A percentile compares a stretch with the other conserved stretches of the same genome.
Evolutionary conservation across 2,797 vertebrate species (phyloP).

Genomic region (Hydrocynus forskahlii): DNA sequence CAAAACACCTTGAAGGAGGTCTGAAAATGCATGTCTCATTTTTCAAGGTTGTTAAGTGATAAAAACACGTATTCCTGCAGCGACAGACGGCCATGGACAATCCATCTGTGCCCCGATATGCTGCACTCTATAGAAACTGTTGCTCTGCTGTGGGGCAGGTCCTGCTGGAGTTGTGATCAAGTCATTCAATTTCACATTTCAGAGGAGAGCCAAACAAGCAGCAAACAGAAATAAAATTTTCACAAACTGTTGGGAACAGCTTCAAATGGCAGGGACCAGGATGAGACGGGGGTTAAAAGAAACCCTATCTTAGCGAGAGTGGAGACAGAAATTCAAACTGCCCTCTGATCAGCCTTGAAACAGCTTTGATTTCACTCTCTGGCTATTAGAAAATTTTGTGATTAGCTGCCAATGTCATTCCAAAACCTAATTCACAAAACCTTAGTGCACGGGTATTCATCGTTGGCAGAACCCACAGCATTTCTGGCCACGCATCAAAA

Average conservation of each 20-base stretch:
- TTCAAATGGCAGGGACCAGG: constrained; percentile 37
- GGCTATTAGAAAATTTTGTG: constrained; percentile 22
- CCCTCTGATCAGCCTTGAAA: constrained; percentile 50
- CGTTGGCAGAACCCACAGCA: constrained; percentile 3
- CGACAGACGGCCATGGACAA: constrained; percentile 67
- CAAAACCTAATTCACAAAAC: constrained; percentile 37
- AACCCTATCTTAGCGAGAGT: constrained; percentile 14
- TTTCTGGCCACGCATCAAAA: constrained; percentile 34
- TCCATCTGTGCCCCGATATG: constrained; percentile 59
- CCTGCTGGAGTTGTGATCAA: constrained; percentile 26
- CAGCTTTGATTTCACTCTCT: constrained; percentile 37
- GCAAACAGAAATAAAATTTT: constrained; percentile 28
- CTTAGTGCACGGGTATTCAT: constrained; percentile 12
- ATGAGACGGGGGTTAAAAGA: constrained; percentile 44
- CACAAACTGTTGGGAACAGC: constrained; percentile 25
- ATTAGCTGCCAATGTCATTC: constrained; percentile 17
- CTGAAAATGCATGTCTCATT: constrained; percentile 67
- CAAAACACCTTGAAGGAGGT: constrained; percentile 74
- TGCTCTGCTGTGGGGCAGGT: constrained; percentile 51
- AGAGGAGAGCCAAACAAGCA: constrained; percentile 20
- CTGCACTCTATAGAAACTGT: constrained; percentile 68
- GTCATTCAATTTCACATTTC: constrained; percentile 46
- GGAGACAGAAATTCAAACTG: constrained; percentile 36
- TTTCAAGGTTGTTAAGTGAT: constrained; percentile 80
- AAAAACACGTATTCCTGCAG: constrained; percentile 71